Evolutionary conservation across 2,113 vertebrate genomes (phyloP).

Genomic region (Phaethon lepturus): DNA sequence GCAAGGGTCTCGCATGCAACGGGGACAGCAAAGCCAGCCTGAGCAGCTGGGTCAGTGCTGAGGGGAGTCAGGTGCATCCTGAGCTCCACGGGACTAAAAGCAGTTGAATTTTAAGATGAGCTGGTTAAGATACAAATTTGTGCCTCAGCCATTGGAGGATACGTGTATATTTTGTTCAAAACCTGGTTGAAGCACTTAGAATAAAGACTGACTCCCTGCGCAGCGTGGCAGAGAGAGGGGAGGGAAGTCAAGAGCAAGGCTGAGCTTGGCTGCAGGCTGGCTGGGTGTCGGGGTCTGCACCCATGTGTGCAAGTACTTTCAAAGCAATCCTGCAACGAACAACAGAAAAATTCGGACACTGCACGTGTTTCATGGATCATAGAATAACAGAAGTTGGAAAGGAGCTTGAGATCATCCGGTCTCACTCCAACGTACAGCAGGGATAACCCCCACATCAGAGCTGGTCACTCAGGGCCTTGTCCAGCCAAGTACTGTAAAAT

Average conservation of each 20-base stretch:
- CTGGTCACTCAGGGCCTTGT: neutral
- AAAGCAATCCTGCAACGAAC: neutral
- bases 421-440: neutral
- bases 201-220: neutral
- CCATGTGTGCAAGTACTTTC: neutral
- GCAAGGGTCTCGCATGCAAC: rapidly evolving
- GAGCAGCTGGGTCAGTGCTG: neutral
- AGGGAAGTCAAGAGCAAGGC: neutral
- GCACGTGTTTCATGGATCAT: rapidly evolving
- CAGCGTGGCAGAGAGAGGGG: neutral
- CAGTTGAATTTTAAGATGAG: neutral
- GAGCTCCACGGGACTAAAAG: neutral
- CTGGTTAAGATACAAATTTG: neutral
- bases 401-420: neutral
- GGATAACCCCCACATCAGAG: neutral
- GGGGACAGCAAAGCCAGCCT: neutral
- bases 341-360: neutral
- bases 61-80: neutral
- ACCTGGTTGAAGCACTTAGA: neutral
- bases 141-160: neutral
- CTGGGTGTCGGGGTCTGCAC: neutral
- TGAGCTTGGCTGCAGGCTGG: neutral
- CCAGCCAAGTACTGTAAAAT: neutral
- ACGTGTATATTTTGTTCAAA: neutral
- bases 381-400: neutral